Evolutionary conservation across 2,888 invertebrate species (phyloP).

Genomic region (Laspeyria flexula): DNA sequence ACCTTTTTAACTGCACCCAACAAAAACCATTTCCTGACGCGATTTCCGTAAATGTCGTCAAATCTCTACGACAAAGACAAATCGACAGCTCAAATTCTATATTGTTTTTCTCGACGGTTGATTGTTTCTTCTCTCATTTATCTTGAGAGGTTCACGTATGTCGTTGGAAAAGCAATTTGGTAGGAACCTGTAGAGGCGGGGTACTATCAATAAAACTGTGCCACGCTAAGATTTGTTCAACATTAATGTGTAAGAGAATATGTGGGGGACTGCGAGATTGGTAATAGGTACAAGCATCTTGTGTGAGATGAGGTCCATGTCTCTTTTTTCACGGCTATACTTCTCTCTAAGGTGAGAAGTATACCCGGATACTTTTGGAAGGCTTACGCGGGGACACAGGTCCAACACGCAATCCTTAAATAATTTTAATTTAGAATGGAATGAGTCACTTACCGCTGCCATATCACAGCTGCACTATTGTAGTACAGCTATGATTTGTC

Average conservation of each 20-base stretch:
- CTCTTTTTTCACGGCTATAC: too few species aligned
- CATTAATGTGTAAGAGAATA: slow-evolving; percentile 26
- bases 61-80: slow-evolving; percentile 57
- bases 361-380: too few species aligned
- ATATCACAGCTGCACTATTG: too few species aligned
- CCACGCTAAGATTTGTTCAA: slow-evolving; percentile 22
- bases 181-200: slow-evolving; percentile 37
- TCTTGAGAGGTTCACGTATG: slow-evolving; percentile 42
- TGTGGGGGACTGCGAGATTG: neutral
- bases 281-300: neutral
- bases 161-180: slow-evolving; percentile 48
- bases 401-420: too few species aligned
- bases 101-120: slow-evolving; percentile 53
- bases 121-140: slow-evolving; percentile 56
- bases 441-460: too few species aligned
- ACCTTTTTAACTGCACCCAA: neutral
- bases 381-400: too few species aligned
- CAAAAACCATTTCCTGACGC: slow-evolving; percentile 12
- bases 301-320: too few species aligned
- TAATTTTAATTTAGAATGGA: too few species aligned
- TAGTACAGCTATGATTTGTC: too few species aligned
- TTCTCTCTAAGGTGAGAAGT: too few species aligned
- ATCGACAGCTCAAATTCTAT: slow-evolving; percentile 58
- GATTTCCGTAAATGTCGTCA: slow-evolving; percentile 42
- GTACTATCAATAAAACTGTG: slow-evolving; percentile 33